Conservation (phyloP, 2,113 vertebrate genomes). For the Callionymus lyra region DNA sequence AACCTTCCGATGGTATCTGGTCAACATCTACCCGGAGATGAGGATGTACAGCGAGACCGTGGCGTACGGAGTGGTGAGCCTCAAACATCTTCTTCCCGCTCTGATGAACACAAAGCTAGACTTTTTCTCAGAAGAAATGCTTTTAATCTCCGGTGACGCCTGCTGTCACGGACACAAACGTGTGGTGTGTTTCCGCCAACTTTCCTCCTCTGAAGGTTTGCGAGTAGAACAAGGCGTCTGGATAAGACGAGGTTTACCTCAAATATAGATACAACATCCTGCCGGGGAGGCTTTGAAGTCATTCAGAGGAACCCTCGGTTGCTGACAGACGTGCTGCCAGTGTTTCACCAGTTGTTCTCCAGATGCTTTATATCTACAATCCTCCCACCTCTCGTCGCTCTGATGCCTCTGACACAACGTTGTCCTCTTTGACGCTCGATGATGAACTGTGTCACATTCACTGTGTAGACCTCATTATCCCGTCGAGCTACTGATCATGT, state of each 20-base stretch:
- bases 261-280: conserved; percentile 15
- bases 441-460: conserved; percentile 42
- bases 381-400: conserved; percentile 42
- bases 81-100: no score
- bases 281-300: conserved; percentile 11
- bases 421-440: conserved; percentile 13
- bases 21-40: conserved; percentile 96
- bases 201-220: background rate
- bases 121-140: conserved; percentile 22
- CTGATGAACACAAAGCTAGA: no score
- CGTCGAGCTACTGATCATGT: conserved; percentile 29
- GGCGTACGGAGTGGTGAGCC: conserved; percentile 89
- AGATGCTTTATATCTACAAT: conserved; percentile 38
- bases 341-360: conserved; percentile 36
- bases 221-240: background rate
- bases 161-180: conserved; percentile 21
- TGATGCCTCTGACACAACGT: conserved; percentile 31
- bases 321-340: conserved; percentile 12
- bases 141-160: conserved; percentile 25
- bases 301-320: conserved; percentile 19
- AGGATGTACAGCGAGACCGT: conserved; percentile 91
- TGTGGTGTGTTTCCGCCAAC: conserved; percentile 13
- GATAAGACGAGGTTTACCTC: conserved; percentile 5
- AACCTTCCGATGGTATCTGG: conserved; percentile 96
- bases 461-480: conserved; percentile 50